Conservation (phyloP, 1,140 invertebrate species). For the Adelges cooleyi region DNA sequence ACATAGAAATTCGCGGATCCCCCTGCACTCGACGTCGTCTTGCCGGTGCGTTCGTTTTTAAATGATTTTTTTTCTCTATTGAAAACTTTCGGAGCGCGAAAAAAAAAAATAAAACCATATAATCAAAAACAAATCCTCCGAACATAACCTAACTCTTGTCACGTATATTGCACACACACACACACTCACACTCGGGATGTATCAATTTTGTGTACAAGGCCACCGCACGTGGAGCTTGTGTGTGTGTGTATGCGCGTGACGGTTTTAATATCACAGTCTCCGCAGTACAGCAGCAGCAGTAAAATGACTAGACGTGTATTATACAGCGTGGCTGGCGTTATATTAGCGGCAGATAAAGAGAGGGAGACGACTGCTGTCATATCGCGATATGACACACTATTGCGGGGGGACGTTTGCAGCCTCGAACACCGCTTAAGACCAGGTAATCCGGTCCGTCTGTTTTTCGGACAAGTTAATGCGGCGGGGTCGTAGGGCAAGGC, state of each 20-base stretch:
- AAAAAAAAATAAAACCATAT: not conserved
- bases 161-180: too few species aligned
- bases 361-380: not conserved
- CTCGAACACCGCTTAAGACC: not conserved
- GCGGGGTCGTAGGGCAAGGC: too few species aligned
- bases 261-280: conserved; percentile 22
- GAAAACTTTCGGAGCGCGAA: conserved; percentile 9
- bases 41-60: conserved; percentile 4
- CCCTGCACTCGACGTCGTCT: not conserved
- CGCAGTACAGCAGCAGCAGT: too few species aligned
- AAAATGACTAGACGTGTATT: not conserved
- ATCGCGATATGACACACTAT: not conserved
- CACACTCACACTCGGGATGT: too few species aligned
- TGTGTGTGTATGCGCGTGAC: not conserved
- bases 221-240: not conserved
- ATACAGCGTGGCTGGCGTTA: not conserved
- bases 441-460: conserved; percentile 23
- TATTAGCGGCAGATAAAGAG: not conserved
- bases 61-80: conserved; percentile 25
- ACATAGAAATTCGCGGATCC: conserved; percentile 9
- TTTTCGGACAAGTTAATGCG: conserved; percentile 25
- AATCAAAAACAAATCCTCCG: conserved; percentile 17
- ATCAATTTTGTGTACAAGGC: too few species aligned
- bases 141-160: not conserved
- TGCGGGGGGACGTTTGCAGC: too few species aligned